These are phyloP conservation scores for Meganola albula DNA, from an alignment of 2,888 invertebrate genomes.

Conservation along the genomic window DNA sequence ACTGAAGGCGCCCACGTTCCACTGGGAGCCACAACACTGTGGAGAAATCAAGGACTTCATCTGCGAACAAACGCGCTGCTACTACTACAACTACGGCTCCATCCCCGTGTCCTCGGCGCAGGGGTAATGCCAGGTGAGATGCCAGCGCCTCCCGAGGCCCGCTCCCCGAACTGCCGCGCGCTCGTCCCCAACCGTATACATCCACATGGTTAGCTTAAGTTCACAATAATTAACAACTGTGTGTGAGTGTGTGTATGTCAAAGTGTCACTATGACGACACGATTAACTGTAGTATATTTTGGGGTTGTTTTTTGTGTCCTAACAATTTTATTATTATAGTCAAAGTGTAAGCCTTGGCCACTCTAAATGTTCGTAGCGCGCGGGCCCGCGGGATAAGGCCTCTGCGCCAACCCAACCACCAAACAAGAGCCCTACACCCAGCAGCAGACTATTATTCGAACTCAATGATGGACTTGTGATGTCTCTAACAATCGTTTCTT, in stretches of 20 bases:
- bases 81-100: slow-evolving; percentile 94
- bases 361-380: slow-evolving; percentile 48
- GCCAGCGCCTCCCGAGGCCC: slow-evolving; percentile 76
- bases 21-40: slow-evolving; percentile 91
- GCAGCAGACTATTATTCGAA: slow-evolving; percentile 56
- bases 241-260: slow-evolving; percentile 13
- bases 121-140: slow-evolving; percentile 93
- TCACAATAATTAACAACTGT: slow-evolving; percentile 12
- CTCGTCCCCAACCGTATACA: slow-evolving; percentile 32
- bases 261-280: slow-evolving; percentile 48
- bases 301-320: slow-evolving; percentile 48
- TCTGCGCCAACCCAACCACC: slow-evolving; percentile 77
- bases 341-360: slow-evolving; percentile 38
- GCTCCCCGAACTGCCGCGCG: slow-evolving; percentile 71
- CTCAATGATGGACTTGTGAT: slow-evolving; percentile 23
- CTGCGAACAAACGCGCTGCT: slow-evolving; percentile 93
- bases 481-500: slow-evolving; percentile 11
- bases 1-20: slow-evolving; percentile 85
- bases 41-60: slow-evolving; percentile 91
- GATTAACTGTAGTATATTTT: slow-evolving; percentile 28
- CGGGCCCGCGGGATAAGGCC: slow-evolving; percentile 71
- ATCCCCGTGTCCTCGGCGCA: slow-evolving; percentile 93
- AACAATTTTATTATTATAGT: slow-evolving; percentile 43
- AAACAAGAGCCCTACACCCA: slow-evolving; percentile 78
- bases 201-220: neutral